Evolutionary conservation across 92 coral and sea anemone species (phyloP).

Genomic region (Palythoa heliodiscus): DNA sequence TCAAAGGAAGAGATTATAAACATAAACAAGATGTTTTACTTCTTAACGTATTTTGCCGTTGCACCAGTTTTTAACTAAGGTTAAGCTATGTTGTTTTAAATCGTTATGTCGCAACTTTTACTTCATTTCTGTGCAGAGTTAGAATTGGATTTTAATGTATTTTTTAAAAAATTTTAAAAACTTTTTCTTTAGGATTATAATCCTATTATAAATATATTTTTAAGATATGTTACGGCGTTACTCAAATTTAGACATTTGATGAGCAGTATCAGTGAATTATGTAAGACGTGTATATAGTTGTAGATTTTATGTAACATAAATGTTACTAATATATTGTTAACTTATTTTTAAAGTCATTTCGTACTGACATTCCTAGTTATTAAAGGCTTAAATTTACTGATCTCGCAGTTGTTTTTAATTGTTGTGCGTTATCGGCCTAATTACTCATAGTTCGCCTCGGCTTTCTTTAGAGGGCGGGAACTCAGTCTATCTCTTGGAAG

Average conservation of each 20-base stretch:
- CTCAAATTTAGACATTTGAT: not conserved
- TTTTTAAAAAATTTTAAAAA: not conserved
- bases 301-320: constrained; percentile 6
- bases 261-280: not conserved
- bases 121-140: too few species aligned
- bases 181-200: not conserved
- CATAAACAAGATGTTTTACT: too few species aligned
- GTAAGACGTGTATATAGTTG: not conserved
- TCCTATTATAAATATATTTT: not conserved
- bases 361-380: not conserved
- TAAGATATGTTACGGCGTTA: not conserved
- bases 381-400: not conserved
- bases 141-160: too few species aligned
- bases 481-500: too few species aligned
- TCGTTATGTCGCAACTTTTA: too few species aligned
- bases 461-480: too few species aligned
- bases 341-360: not conserved
- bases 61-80: too few species aligned
- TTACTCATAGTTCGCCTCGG: too few species aligned
- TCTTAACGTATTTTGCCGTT: too few species aligned
- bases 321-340: constrained; percentile 1
- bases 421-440: too few species aligned
- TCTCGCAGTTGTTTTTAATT: not conserved
- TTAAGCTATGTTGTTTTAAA: too few species aligned
- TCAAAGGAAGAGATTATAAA: too few species aligned